These are phyloP conservation scores for Egretta garzetta DNA, from an alignment of 2,113 vertebrate genomes.

Conservation along the genomic window DNA sequence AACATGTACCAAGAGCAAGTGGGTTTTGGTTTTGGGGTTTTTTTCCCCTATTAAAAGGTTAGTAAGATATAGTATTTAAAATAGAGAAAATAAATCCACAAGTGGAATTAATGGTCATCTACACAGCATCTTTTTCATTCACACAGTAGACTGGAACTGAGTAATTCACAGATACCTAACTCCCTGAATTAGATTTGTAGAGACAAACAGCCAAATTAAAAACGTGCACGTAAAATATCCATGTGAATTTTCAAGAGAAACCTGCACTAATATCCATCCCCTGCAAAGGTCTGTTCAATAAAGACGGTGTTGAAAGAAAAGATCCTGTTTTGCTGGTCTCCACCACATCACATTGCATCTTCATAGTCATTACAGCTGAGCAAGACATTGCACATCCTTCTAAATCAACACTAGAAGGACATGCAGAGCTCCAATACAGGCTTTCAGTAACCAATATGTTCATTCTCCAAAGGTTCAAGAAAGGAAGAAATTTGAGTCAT, in stretches of 20 bases:
- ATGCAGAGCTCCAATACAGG: background rate
- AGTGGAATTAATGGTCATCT: background rate
- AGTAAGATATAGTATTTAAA: background rate
- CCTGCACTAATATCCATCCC: background rate
- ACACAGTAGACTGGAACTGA: background rate
- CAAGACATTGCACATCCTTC: background rate
- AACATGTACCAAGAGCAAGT: background rate
- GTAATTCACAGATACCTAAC: background rate
- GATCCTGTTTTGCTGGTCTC: background rate
- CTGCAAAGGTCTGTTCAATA: background rate
- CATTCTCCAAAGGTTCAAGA: background rate
- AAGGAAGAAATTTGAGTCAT: background rate
- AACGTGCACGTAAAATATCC: background rate
- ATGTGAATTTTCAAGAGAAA: background rate
- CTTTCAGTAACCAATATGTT: background rate
- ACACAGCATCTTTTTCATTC: background rate
- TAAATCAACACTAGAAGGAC: background rate
- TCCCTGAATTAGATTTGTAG: background rate
- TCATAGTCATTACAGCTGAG: background rate
- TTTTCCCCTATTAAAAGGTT: background rate
- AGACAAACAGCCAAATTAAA: background rate
- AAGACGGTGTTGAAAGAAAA: background rate
- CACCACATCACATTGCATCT: background rate
- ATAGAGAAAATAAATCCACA: background rate
- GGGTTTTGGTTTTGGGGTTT: no score